Evolutionary conservation across 2,113 vertebrate genomes (phyloP).

Genomic region (Pollachius pollachius): DNA sequence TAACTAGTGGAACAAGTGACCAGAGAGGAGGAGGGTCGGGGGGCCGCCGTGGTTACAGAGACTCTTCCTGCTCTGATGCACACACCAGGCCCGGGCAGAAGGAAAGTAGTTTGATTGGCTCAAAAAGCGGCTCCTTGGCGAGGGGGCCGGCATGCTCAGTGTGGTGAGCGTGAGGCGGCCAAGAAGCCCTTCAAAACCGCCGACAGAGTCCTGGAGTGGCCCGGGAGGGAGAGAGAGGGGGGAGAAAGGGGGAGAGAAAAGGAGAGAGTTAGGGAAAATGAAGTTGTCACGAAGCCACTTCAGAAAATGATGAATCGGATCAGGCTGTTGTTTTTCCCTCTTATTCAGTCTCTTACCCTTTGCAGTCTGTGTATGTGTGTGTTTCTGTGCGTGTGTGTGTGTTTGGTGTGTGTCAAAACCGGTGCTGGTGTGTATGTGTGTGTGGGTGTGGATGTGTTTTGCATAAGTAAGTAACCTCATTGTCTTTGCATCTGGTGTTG

Average conservation of each 20-base stretch:
- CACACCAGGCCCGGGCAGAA: neutral
- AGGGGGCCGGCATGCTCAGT: constrained; percentile 9
- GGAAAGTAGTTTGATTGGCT: neutral
- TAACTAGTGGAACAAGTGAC: too few species aligned
- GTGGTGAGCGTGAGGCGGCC: neutral
- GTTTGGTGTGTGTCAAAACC: neutral
- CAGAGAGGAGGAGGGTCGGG: too few species aligned
- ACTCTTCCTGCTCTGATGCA: constrained; percentile 18
- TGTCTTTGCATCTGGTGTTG: neutral
- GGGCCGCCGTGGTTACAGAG: neutral
- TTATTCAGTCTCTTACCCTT: neutral
- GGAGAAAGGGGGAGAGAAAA: too few species aligned
- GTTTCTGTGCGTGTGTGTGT: neutral
- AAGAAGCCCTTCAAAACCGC: too few species aligned
- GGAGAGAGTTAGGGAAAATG: neutral
- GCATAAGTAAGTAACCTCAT: too few species aligned
- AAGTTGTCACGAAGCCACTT: constrained; percentile 11
- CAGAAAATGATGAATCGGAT: constrained; percentile 27
- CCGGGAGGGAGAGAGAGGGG: too few species aligned
- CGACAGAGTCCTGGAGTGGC: too few species aligned
- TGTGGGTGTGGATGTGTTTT: neutral
- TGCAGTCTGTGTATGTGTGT: neutral
- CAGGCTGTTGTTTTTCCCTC: constrained; percentile 5
- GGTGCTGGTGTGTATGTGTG: neutral
- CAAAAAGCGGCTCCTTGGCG: constrained; percentile 14